These are phyloP conservation scores for Cyphomyrus discorhynchus DNA, from an alignment of 2,113 vertebrate genomes.

Conservation along the genomic window DNA sequence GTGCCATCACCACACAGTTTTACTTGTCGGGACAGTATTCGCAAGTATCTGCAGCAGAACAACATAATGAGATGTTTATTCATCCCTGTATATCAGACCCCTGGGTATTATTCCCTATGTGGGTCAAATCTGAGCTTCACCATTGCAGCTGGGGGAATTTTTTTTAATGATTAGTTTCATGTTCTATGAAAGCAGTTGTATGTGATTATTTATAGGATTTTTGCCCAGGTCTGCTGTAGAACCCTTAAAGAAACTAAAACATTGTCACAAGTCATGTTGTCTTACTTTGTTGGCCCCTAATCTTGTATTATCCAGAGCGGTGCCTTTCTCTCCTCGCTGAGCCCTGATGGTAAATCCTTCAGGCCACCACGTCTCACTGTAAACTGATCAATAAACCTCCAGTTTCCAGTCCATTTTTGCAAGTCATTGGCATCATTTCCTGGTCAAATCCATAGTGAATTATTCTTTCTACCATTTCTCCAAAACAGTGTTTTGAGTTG, in stretches of 20 bases:
- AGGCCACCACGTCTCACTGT: background rate
- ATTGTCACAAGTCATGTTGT: background rate
- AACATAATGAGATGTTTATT: background rate
- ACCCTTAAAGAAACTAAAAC: background rate
- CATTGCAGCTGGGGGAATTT: background rate
- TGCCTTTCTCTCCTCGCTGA: background rate
- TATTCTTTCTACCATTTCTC: background rate
- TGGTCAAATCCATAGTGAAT: background rate
- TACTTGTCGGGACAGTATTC: background rate
- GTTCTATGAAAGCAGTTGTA: background rate
- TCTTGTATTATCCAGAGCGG: background rate
- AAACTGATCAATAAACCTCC: background rate
- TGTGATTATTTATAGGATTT: background rate
- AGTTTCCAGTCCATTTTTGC: background rate
- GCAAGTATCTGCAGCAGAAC: background rate
- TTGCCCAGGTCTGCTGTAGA: background rate
- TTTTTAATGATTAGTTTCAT: background rate
- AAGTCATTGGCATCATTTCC: background rate
- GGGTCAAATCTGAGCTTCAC: background rate
- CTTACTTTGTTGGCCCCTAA: background rate
- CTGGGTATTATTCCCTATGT: background rate
- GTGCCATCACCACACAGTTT: background rate
- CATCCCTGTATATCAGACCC: background rate
- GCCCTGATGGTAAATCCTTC: background rate
- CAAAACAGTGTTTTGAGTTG: slow-evolving; percentile 16